These are phyloP conservation scores for Palythoa heliodiscus DNA, from an alignment of 92 coral and sea anemone species.

Conservation along the genomic window DNA sequence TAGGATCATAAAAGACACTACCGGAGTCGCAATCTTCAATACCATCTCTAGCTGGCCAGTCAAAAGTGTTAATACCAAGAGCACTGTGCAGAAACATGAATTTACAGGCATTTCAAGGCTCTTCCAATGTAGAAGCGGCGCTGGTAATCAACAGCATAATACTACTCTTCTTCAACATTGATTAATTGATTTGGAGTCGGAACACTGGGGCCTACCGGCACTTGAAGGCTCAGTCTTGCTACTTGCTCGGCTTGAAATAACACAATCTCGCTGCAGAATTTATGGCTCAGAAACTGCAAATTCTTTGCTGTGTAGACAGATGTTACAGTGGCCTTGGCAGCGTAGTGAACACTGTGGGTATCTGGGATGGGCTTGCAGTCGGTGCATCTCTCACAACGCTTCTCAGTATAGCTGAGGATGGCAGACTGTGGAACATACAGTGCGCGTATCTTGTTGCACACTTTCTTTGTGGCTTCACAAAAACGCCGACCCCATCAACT, in stretches of 20 bases:
- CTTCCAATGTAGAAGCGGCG: conserved; percentile 51
- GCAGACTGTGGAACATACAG: conserved; percentile 6
- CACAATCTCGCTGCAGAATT: background rate
- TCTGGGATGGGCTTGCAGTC: conserved; percentile 27
- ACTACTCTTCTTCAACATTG: conserved; percentile 47
- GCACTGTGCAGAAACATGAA: conserved; percentile 50
- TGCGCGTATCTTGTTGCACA: conserved; percentile 12
- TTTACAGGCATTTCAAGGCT: conserved; percentile 31
- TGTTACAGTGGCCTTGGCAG: conserved; percentile 6
- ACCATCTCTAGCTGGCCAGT: conserved; percentile 55
- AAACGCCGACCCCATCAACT: background rate
- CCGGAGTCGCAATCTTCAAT: conserved; percentile 27
- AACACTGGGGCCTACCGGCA: background rate
- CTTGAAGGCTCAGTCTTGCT: conserved; percentile 9
- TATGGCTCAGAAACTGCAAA: background rate
- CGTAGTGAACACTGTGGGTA: background rate
- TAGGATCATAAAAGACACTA: conserved; percentile 46
- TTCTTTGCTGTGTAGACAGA: conserved; percentile 14
- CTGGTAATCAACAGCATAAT: conserved; percentile 50
- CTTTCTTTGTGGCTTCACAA: background rate
- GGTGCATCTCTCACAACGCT: conserved; percentile 12
- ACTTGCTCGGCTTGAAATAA: background rate
- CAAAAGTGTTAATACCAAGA: conserved; percentile 35
- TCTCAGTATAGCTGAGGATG: conserved; percentile 14
- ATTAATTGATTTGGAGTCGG: conserved; percentile 43